phyloP scores from a whole-genome alignment of 2,888 invertebrate species.

The Trichacis sp. region DNA sequence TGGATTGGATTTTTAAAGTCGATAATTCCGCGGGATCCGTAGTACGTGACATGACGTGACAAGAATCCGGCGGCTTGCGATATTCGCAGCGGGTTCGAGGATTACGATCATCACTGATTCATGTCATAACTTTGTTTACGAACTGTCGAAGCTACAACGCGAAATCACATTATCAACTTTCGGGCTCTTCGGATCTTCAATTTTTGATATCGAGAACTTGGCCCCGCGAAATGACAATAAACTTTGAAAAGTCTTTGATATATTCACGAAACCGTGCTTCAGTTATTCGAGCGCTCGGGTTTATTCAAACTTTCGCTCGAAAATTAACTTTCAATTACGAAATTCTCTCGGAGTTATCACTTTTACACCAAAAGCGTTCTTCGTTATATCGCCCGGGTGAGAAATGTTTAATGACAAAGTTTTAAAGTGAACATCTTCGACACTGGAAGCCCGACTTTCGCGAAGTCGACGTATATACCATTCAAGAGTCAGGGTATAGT shows the following conservation, averaged over 20 bases:
- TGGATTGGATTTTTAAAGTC: conserved; percentile 34
- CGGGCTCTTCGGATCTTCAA: not conserved
- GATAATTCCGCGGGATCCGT: conserved; percentile 42
- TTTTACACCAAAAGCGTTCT: not conserved
- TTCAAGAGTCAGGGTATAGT: conserved; percentile 2
- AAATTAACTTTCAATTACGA: not conserved
- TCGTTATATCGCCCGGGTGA: not conserved
- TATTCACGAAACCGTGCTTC: too few species aligned
- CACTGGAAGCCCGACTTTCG: not conserved
- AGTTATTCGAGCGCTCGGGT: not conserved
- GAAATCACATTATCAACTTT: conserved; percentile 30
- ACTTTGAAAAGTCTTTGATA: not conserved
- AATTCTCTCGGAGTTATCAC: not conserved
- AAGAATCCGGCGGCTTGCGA: conserved; percentile 36
- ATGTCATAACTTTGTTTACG: conserved; percentile 43
- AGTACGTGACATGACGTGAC: conserved; percentile 38
- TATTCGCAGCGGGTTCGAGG: conserved; percentile 36
- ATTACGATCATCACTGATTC: conserved; percentile 45
- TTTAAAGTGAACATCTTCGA: not conserved
- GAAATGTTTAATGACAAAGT: not conserved
- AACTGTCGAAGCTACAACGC: conserved; percentile 36
- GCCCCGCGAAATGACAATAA: not conserved
- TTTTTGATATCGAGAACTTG: not conserved
- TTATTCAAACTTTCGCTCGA: not conserved
- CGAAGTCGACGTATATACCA: not conserved